phyloP scores from a whole-genome alignment of 2,797 vertebrate species.

The Clamator glandarius region DNA sequence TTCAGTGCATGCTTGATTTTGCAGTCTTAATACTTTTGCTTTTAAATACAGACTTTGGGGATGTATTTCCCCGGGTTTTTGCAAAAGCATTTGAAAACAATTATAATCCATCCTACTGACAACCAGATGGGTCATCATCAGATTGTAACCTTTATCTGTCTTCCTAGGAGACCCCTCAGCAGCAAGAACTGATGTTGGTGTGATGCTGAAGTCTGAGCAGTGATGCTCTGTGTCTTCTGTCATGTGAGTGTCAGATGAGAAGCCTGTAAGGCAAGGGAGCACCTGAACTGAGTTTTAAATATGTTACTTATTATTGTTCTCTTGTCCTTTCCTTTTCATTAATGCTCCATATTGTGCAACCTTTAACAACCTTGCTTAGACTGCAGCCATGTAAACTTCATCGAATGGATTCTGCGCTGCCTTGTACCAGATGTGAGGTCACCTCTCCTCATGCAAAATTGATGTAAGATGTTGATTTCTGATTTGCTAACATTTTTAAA shows the following conservation, averaged over 20 bases:
- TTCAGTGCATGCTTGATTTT: neutral
- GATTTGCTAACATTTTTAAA: neutral
- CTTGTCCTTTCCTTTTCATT: neutral
- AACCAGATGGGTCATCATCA: neutral
- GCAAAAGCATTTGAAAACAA: neutral
- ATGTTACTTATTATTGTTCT: neutral
- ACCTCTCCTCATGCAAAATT: neutral
- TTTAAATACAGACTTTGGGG: neutral
- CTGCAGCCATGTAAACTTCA: neutral
- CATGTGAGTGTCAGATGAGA: neutral
- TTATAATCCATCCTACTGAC: neutral
- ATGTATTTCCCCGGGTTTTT: neutral
- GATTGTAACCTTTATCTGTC: neutral
- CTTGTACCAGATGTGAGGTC: neutral
- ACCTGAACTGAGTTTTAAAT: neutral
- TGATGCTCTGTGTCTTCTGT: neutral
- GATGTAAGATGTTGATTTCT: neutral
- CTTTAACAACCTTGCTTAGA: neutral
- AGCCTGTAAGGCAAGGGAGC: neutral
- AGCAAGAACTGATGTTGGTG: neutral
- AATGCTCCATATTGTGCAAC: neutral
- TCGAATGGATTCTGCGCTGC: neutral
- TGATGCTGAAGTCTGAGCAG: neutral
- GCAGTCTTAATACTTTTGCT: neutral
- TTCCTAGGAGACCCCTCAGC: neutral